Base-by-base conservation (phyloP, 2,113 vertebrate species). In the Platanista minor region DNA sequence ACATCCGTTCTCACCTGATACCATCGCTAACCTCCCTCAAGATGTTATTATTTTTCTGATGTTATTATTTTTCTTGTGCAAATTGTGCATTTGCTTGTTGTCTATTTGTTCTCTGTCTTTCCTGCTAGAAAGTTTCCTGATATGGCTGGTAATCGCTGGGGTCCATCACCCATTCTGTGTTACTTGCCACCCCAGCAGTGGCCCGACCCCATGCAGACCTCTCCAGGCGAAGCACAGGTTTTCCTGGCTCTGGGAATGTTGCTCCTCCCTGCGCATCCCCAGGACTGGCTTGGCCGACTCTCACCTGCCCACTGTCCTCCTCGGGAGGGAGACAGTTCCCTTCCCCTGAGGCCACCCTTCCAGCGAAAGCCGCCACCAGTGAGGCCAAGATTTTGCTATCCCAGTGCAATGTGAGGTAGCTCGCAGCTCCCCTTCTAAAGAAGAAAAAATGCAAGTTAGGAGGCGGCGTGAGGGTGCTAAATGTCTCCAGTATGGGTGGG, bases 131-230 rank as follows among this genome's bases (percentile, higher is more conserved):
- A 52, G 25, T 46, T 62, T 46, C 61, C 54, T 21, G 46, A 20
- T 18, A 8, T 2, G 2, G 18, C 75, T 43, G 27, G n/a, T 11
- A 31, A 18, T 43, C 18, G 3, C 25, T 9, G 9, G 2, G 17
- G 4, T 29, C 46, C 67, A 46, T 77, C 2, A 1, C 2, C 5
- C 5, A 18, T 13, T 39, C 41, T 2, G 20, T 2, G 21, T 3
- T 11, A 17, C 10, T 0, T 7, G 2, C 5, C 7, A 4, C 3
- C 29, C 41, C 8, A 13, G 2, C 39, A 0, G 8, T 20, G 33
- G 7, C 29, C 13, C 43, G 1, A 17, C 31, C 2, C 23, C 0
- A 0, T 5, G 46, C 46, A 46, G 31, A 6, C 17, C 10, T 9
- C 66, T 17, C 15, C 20, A 41, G 49, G 29, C 1, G 5, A 33